phyloP scores from a whole-genome alignment of 1,140 invertebrate species.

The Drosophila chauvacae region DNA sequence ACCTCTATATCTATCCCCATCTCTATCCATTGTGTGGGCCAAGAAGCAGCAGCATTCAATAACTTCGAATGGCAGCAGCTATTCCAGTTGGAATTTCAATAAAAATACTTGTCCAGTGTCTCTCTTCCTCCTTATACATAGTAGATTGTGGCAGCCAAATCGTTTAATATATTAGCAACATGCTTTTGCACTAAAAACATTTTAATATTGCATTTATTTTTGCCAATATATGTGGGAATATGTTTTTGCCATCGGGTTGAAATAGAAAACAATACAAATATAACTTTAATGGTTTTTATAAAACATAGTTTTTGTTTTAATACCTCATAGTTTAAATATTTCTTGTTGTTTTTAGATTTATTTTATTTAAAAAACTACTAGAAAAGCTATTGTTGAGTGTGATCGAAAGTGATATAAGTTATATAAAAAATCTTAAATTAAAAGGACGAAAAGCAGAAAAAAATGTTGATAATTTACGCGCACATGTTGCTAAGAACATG shows the following conservation, averaged over 20 bases:
- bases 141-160: slow-evolving; percentile 33
- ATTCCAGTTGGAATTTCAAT: slow-evolving; percentile 68
- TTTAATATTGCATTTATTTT: slow-evolving; percentile 24
- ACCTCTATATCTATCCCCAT: slow-evolving; percentile 1
- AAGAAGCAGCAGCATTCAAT: slow-evolving; percentile 57
- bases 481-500: not conserved
- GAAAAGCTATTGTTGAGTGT: not conserved
- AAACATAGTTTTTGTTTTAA: not conserved
- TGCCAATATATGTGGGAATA: not conserved
- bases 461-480: too few species aligned
- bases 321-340: not conserved
- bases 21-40: slow-evolving; percentile 42
- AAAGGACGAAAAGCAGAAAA: not conserved
- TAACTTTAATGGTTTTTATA: not conserved
- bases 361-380: not conserved
- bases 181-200: slow-evolving; percentile 49
- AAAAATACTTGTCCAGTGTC: slow-evolving; percentile 65
- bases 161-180: slow-evolving; percentile 59
- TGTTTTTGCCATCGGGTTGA: not conserved
- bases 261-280: not conserved
- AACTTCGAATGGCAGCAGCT: slow-evolving; percentile 60
- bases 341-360: not conserved
- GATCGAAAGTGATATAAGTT: rapidly evolving
- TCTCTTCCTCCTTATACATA: not conserved
- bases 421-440: not conserved